phyloP scores from a whole-genome alignment of 2,797 vertebrate species.

The Morus bassanus region DNA sequence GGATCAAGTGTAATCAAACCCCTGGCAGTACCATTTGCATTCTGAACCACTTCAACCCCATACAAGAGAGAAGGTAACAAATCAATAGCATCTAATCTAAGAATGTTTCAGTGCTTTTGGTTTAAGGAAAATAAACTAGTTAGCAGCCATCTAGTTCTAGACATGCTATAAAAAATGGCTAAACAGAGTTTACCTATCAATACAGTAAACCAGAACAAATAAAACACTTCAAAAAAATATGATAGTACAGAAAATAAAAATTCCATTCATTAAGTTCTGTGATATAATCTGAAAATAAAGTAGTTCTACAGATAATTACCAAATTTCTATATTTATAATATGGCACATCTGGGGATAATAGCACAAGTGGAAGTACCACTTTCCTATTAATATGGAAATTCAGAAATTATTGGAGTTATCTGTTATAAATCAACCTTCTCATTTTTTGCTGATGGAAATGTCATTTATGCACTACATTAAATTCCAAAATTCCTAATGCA shows the following conservation, averaged over 20 bases:
- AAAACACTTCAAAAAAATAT: background rate
- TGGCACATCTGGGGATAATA: constrained; percentile 40
- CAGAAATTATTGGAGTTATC: constrained; percentile 59
- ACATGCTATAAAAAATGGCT: background rate
- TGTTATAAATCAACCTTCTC: constrained; percentile 51
- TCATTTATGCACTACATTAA: constrained; percentile 38
- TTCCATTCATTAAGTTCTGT: background rate
- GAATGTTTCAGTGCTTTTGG: background rate
- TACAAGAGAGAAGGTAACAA: background rate
- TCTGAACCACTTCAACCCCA: background rate
- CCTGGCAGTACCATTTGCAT: background rate
- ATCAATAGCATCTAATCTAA: background rate
- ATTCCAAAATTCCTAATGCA: constrained; percentile 27
- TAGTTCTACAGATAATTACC: constrained; percentile 39
- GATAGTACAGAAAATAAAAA: background rate
- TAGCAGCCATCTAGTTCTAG: background rate
- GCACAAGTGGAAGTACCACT: constrained; percentile 35
- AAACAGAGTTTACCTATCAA: background rate
- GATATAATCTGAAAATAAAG: constrained; percentile 33
- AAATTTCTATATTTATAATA: constrained; percentile 68
- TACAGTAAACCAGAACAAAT: background rate
- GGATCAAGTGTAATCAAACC: background rate
- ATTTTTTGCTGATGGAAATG: constrained; percentile 54
- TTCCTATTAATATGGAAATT: constrained; percentile 69
- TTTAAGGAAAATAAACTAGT: background rate